These are phyloP conservation scores for Monochamus alternatus DNA, from an alignment of 2,888 invertebrate species.

Conservation along the genomic window DNA sequence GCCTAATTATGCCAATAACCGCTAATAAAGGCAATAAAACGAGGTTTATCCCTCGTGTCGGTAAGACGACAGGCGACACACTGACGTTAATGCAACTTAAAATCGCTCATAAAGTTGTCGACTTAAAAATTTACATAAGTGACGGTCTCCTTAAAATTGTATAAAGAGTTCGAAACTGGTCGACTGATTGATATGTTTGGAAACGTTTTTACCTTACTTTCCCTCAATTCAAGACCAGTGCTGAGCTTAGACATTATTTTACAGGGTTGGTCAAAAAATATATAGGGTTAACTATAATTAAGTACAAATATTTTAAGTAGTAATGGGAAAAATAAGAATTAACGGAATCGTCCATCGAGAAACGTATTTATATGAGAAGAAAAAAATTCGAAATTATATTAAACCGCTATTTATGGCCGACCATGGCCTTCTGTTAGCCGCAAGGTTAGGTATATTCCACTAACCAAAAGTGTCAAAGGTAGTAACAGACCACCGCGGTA, in stretches of 20 bases:
- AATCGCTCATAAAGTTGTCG: constrained; percentile 21
- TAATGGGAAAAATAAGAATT: no score
- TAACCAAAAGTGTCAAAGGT: no score
- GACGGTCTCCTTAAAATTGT: constrained; percentile 22
- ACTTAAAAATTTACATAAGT: constrained; percentile 27
- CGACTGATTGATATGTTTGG: constrained; percentile 59
- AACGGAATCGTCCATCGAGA: no score
- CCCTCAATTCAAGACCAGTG: constrained; percentile 59
- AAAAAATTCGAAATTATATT: no score
- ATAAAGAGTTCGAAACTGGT: constrained; percentile 44
- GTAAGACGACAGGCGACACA: constrained; percentile 30
- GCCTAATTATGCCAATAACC: constrained; percentile 22
- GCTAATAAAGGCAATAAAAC: constrained; percentile 17
- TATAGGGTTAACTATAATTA: no score
- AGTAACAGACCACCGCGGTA: no score
- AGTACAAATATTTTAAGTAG: no score
- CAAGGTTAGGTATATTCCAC: no score
- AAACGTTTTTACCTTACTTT: constrained; percentile 55
- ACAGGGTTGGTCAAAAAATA: no score
- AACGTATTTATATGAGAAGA: no score
- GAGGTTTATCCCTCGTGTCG: constrained; percentile 12
- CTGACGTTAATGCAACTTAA: constrained; percentile 28
- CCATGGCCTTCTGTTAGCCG: no score
- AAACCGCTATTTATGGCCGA: no score
- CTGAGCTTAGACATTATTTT: constrained; percentile 52